phyloP scores from a whole-genome alignment of 2,797 vertebrate species.

The Hirundo rustica region DNA sequence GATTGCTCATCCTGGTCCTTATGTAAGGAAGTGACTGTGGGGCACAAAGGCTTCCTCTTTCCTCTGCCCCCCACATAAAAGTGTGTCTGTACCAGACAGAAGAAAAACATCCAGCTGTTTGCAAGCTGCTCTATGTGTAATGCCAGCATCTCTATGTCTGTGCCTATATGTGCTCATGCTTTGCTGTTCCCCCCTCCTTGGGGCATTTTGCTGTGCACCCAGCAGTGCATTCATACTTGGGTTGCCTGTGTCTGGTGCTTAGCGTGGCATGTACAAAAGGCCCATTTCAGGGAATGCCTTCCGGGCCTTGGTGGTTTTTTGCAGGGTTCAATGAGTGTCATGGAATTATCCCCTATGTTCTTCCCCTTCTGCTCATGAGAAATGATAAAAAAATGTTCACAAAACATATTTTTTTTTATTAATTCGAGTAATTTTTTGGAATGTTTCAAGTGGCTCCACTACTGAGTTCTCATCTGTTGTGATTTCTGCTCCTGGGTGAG shows the following conservation, averaged over 20 bases:
- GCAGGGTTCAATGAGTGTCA: not conserved
- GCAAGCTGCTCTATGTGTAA: not conserved
- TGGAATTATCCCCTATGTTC: not conserved
- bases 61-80: not conserved
- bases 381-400: not conserved
- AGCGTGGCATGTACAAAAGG: not conserved
- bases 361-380: not conserved
- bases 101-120: not conserved
- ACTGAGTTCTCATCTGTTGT: slow-evolving; percentile 35
- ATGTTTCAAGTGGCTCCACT: not conserved
- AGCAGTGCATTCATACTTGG: not conserved
- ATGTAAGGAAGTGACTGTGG: not conserved
- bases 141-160: not conserved
- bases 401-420: not conserved
- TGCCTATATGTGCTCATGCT: not conserved
- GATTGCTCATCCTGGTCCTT: not conserved
- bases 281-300: not conserved
- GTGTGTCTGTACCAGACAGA: not conserved
- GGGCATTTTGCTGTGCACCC: not conserved
- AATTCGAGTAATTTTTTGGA: not conserved
- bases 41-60: not conserved
- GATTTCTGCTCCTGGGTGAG: slow-evolving; percentile 14
- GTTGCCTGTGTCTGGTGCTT: not conserved
- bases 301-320: not conserved
- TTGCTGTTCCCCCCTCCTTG: not conserved